Evolutionary conservation across 2,113 vertebrate species (phyloP).

Genomic region (Hippocampus zosterae): DNA sequence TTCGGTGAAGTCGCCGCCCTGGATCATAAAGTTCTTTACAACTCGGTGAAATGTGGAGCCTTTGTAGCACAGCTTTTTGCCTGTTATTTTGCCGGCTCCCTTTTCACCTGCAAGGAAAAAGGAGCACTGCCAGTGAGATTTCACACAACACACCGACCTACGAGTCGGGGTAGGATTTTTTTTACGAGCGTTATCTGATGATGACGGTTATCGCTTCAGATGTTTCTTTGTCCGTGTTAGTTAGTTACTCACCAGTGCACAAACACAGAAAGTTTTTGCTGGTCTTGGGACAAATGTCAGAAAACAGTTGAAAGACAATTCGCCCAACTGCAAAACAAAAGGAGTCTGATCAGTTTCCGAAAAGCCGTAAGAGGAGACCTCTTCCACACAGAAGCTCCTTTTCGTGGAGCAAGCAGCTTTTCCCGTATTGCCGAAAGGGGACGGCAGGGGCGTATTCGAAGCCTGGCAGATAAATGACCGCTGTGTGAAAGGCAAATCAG

Average conservation of each 20-base stretch:
- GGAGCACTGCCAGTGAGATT: not conserved
- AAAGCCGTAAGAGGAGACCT: not conserved
- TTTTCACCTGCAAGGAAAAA: conserved; percentile 80
- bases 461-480: not conserved
- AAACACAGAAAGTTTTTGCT: conserved; percentile 97
- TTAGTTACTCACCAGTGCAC: conserved; percentile 83
- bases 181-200: too few relatives aligned
- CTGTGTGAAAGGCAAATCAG: not conserved
- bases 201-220: not conserved
- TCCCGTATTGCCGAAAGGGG: not conserved
- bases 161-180: too few relatives aligned
- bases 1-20: conserved; percentile 99
- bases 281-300: conserved; percentile 94
- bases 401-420: not conserved
- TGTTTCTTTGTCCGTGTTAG: not conserved
- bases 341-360: not conserved
- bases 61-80: conserved; percentile 96
- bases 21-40: conserved; percentile 99
- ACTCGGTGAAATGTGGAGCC: conserved; percentile 97
- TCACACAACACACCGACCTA: not conserved
- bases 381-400: not conserved
- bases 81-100: conserved; percentile 91
- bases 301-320: conserved; percentile 98
- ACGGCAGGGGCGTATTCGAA: not conserved
- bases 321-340: conserved; percentile 81